Percentiles rank a stretch among this genome's conserved stretches.
phyloP scores from a whole-genome alignment of 2,113 vertebrate species.

The Callopanchax toddi region DNA sequence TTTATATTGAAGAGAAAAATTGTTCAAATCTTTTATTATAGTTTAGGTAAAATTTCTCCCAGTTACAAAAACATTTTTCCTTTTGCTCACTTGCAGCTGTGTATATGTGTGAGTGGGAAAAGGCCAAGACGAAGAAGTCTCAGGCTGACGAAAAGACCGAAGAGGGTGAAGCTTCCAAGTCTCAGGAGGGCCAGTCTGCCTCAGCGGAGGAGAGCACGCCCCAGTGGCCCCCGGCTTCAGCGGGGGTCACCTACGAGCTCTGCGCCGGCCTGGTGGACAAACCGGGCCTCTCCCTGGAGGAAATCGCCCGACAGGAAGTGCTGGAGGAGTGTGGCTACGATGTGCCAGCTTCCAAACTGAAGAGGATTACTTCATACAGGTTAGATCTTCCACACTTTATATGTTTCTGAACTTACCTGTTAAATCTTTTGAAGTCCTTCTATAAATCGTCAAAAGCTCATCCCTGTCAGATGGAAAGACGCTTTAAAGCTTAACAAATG shows the following conservation, averaged over 20 bases:
- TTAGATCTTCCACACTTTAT: conserved; percentile 38
- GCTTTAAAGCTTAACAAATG: no score
- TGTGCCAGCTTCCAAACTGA: conserved; percentile 79
- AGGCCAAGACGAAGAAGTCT: conserved; percentile 73
- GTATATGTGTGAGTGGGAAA: conserved; percentile 88
- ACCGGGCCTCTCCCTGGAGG: conserved; percentile 86
- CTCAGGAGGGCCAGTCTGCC: conserved; percentile 52
- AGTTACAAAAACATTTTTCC: not conserved
- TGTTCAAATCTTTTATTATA: not conserved
- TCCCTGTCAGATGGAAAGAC: no score
- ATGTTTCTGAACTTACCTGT: not conserved
- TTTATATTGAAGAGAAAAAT: not conserved
- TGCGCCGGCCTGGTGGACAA: conserved; percentile 94
- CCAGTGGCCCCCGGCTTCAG: conserved; percentile 78
- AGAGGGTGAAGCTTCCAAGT: conserved; percentile 53
- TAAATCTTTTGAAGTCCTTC: no score
- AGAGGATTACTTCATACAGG: conserved; percentile 89
- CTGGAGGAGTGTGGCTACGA: conserved; percentile 93
- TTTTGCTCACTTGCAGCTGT: conserved; percentile 80
- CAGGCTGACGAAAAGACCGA: conserved; percentile 48
- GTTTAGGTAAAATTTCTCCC: not conserved
- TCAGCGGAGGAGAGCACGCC: conserved; percentile 42
- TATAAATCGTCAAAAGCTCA: no score
- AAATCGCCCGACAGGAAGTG: conserved; percentile 88
- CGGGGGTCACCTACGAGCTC: conserved; percentile 89